Conservation (phyloP, 1,140 invertebrate genomes). For the Apis mellifera region Amel_HAv3.1 CM009943.2:3204501-3205000, state of each 20-base stretch:
- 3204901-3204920: background rate
- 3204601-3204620: slow-evolving; percentile 44
- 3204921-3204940: too few relatives aligned
- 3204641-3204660: slow-evolving; percentile 4
- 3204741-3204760: slow-evolving; percentile 68
- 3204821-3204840: slow-evolving; percentile 62
- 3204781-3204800: slow-evolving; percentile 66
- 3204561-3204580: slow-evolving; percentile 47
- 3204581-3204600: slow-evolving; percentile 43
- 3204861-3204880: too few relatives aligned
- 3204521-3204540: background rate
- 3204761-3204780: slow-evolving; percentile 74
- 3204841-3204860: background rate
- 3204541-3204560: slow-evolving; percentile 19
- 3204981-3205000: too few relatives aligned
- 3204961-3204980: too few relatives aligned
- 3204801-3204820: slow-evolving; percentile 62
- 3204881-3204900: background rate
- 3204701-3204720: slow-evolving; percentile 64
- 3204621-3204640: slow-evolving; percentile 40
- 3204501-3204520: too few relatives aligned
- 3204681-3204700: slow-evolving; percentile 15
- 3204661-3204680: slow-evolving; percentile 52
- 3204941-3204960: too few relatives aligned
- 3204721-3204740: slow-evolving; percentile 72